Evolutionary conservation across 2,797 vertebrate genomes (phyloP).

Genomic region (Acanthis flammea): DNA sequence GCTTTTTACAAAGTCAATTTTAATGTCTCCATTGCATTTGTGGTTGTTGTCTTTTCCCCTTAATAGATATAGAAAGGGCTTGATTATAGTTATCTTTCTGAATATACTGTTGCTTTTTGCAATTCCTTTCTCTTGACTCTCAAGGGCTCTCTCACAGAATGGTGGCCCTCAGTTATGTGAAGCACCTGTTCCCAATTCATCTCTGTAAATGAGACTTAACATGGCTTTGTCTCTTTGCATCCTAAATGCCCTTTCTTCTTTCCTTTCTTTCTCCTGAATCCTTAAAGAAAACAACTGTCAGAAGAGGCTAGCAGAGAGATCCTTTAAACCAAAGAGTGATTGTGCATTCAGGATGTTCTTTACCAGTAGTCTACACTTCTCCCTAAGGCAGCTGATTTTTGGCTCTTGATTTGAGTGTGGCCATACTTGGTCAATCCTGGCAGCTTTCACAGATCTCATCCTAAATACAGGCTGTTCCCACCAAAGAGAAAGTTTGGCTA

Average conservation of each 20-base stretch:
- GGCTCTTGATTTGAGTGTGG: not conserved
- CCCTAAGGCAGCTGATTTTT: not conserved
- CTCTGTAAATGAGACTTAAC: slow-evolving; percentile 65
- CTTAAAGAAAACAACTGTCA: not conserved
- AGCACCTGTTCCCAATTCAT: slow-evolving; percentile 74
- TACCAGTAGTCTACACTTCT: not conserved
- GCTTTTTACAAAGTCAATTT: slow-evolving; percentile 75
- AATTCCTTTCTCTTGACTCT: slow-evolving; percentile 58
- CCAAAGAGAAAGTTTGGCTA: not conserved
- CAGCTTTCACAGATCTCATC: not conserved
- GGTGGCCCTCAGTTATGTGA: slow-evolving; percentile 20
- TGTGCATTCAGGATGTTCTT: not conserved
- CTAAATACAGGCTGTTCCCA: not conserved
- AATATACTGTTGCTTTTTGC: slow-evolving; percentile 60
- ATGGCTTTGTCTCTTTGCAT: slow-evolving; percentile 43
- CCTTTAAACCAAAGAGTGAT: not conserved
- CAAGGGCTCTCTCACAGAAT: slow-evolving; percentile 41
- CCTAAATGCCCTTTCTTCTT: slow-evolving; percentile 1
- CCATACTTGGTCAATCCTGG: not conserved
- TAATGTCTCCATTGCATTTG: slow-evolving; percentile 67
- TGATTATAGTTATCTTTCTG: slow-evolving; percentile 73
- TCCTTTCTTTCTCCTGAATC: not conserved
- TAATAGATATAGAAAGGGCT: slow-evolving; percentile 64
- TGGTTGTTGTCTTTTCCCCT: slow-evolving; percentile 61
- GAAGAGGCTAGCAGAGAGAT: not conserved